Percentiles rank a stretch among this genome's conserved stretches.
Evolutionary conservation across 2,888 invertebrate genomes (phyloP).

Genomic region (Conops quadrifasciatus): DNA sequence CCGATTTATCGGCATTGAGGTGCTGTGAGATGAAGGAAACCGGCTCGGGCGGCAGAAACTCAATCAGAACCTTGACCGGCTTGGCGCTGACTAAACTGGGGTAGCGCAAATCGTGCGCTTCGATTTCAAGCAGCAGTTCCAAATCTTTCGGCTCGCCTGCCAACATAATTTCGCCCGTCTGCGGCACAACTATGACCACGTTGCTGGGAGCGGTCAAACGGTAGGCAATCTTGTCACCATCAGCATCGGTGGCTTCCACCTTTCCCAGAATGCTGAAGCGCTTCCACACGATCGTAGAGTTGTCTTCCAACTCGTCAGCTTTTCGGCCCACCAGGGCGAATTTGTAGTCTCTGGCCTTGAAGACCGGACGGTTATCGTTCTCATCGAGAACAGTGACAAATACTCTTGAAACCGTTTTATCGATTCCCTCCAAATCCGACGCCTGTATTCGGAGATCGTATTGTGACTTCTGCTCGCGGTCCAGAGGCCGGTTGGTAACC

Average conservation of each 20-base stretch:
- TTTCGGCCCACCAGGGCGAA: conserved; percentile 77
- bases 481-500: conserved; percentile 79
- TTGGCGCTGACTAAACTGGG: conserved; percentile 76
- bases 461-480: conserved; percentile 76
- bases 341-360: conserved; percentile 79
- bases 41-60: conserved; percentile 72
- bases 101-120: conserved; percentile 83
- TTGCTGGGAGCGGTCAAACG: conserved; percentile 82
- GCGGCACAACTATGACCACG: conserved; percentile 88
- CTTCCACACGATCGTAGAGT: conserved; percentile 73
- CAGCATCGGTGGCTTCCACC: conserved; percentile 87
- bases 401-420: conserved; percentile 82
- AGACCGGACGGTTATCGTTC: conserved; percentile 91
- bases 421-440: conserved; percentile 80
- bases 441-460: conserved; percentile 84
- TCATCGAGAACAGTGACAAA: conserved; percentile 81
- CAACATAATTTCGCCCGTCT: conserved; percentile 88
- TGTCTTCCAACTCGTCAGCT: conserved; percentile 68
- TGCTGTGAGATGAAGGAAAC: conserved; percentile 71
- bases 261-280: conserved; percentile 85
- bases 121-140: conserved; percentile 76
- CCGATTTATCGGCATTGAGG: conserved; percentile 64
- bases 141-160: conserved; percentile 76
- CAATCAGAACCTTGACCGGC: conserved; percentile 80
- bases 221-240: conserved; percentile 92